Base-by-base conservation (phyloP, 2,113 vertebrate species). In the Tychaedon coryphoeus region DNA sequence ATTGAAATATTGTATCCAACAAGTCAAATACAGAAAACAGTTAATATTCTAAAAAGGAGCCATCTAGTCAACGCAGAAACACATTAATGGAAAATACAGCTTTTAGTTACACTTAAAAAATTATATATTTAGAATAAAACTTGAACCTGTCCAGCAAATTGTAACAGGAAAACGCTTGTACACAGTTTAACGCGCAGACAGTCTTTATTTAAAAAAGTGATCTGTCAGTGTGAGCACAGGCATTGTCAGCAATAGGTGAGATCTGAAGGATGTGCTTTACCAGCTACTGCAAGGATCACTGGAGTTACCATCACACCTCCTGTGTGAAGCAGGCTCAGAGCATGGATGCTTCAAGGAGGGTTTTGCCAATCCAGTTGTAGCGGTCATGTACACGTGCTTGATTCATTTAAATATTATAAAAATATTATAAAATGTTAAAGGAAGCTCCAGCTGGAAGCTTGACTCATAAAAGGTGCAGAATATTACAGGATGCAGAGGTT, bases 1-100 rank as follows among this genome's bases (percentile, higher is more conserved):
- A 96, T 95, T 85, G 97, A 98, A 97, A 92, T 92, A 98, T 98
- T 95, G 98, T 98, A 98, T 98, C 98, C 98, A 98, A 98, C 98
- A 96, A 98, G 96, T 97, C 96, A 98, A 98, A 98, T 97, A 98
- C 98, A 98, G 98, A 98, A 96, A 98, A 98, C 97, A 98, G 97
- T 98, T 97, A 98, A 98, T 98, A 98, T 98, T 96, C 94, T 98
- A 98, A 96, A 96, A 96, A 96, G 97, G 96, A 96, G 89, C 88
- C 96, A 97, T 86, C 96, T 98, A 97, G 96, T 98, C 96, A 98
- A 97, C 19, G 97, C 95, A 97, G 98, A 98, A 98, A 98, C 98
- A 98, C 98, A 98, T 96, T 96, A 95, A 96, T 97, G 96, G 96
- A 97, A 97, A 97, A 98, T 97, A 98, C 97, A 98, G 98, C 98